Percentiles rank a stretch among this genome's conserved stretches.
Evolutionary conservation across 2,797 vertebrate genomes (phyloP).

Genomic region (Lateolabrax maculatus): DNA sequence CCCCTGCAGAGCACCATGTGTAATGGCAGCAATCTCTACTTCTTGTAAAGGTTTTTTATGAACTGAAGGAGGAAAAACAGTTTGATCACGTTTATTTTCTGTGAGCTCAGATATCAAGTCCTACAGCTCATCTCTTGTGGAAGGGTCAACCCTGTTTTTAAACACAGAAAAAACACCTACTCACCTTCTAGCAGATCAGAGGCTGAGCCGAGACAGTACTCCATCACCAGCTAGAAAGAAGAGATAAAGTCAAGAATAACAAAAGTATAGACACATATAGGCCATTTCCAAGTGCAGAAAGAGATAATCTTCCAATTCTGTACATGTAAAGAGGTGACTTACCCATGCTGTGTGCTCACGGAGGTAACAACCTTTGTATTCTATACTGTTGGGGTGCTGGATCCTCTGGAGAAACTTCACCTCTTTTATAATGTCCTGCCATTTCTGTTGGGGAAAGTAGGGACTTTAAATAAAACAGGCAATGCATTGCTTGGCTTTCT

Average conservation of each 20-base stretch:
- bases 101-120: neutral
- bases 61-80: conserved; percentile 83
- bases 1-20: conserved; percentile 98
- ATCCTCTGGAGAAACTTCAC: conserved; percentile 98
- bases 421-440: conserved; percentile 99
- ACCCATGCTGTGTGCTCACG: conserved; percentile 99
- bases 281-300: too few relatives aligned
- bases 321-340: conserved; percentile 56
- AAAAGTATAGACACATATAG: neutral
- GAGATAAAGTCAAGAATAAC: neutral
- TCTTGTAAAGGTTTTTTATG: conserved; percentile 99
- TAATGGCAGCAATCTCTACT: conserved; percentile 99
- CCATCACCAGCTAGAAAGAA: conserved; percentile 93
- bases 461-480: neutral
- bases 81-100: neutral
- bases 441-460: conserved; percentile 89
- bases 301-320: neutral
- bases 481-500: neutral
- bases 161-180: conserved; percentile 12
- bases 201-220: conserved; percentile 98
- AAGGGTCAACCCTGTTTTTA: neutral
- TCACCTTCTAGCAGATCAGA: conserved; percentile 98
- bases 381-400: conserved; percentile 98
- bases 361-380: conserved; percentile 99
- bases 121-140: too few relatives aligned